These are phyloP conservation scores for Ciconia maguari DNA, from an alignment of 2,113 vertebrate species.

Conservation along the genomic window DNA sequence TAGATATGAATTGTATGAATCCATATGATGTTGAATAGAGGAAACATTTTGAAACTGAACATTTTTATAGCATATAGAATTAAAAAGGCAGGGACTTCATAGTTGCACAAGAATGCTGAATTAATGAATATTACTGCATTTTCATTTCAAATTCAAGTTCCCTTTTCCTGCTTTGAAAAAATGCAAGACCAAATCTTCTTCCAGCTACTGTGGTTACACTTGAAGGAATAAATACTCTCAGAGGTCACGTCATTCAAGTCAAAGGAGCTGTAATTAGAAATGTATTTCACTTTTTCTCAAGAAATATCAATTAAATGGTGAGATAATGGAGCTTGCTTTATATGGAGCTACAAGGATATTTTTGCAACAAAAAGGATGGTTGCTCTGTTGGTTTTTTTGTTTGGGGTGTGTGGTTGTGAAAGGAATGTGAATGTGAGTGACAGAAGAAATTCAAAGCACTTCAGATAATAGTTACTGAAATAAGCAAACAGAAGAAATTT, in stretches of 20 bases:
- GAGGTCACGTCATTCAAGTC: not conserved
- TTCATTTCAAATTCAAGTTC: not conserved
- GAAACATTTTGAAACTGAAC: not conserved
- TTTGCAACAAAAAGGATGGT: not conserved
- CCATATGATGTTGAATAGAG: not conserved
- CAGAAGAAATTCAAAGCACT: not conserved
- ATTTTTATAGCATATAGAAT: not conserved
- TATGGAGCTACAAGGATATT: not conserved
- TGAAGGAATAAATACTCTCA: not conserved
- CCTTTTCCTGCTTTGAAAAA: not conserved
- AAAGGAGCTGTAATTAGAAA: not conserved
- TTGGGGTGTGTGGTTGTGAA: not conserved
- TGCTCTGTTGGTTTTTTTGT: not conserved
- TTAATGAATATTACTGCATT: not conserved
- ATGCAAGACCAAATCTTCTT: not conserved
- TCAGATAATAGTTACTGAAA: not conserved
- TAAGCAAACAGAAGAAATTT: not conserved
- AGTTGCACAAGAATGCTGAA: not conserved
- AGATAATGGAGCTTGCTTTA: not conserved
- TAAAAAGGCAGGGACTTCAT: not conserved
- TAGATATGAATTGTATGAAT: not conserved
- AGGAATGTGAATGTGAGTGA: not conserved
- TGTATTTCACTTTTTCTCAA: not conserved
- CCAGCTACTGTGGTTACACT: not conserved
- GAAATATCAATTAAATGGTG: not conserved